Evolutionary conservation across 2,797 vertebrate species (phyloP), one percentile per base, ranked within the genome.

Genomic region (Valencia hispanica): DNA sequence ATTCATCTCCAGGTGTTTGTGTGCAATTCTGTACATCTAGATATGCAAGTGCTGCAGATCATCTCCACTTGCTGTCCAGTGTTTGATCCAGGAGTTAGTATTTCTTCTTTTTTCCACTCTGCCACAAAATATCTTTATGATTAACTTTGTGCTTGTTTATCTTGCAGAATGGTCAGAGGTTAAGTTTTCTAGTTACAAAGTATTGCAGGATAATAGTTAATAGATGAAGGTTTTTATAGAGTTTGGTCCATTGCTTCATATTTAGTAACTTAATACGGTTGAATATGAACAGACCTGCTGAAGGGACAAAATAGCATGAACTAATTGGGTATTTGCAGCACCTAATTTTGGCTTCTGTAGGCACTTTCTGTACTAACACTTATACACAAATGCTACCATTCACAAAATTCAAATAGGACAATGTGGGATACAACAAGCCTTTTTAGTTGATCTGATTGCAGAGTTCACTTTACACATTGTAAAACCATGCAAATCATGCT

Each of bases 51-150:
- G 59, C 68, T 80, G 41, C 77, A 43, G 34, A 82, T 70, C 68
- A 45, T 79, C 61, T 78, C 73, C 75, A 75, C 81, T 86, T 77
- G 75, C 77, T 82, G 78, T 83, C 74, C 77, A 78, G 55, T 82
- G 51, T 80, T 66, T 18, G 27, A 75, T 80, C 75, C 73, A 72
- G 18, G 34, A 88, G 84, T 84, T 72, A 34, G n/a, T 79, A 55
- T 72, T 73, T 68, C 71, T 30, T 72, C 45, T 79, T 25, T 48
- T 1, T 79, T 78, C 48, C 41, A 70, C 47, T 77, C 73, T 72
- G 82, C 87, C 91, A 86, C 84, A 70, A 88, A 83, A 87, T 83
- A 70, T 66, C 74, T 84, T 89, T 81, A 94, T 94, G 84, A 94
- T 94, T 93, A 94, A 94, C 93, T 73, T 48, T 4, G n/a, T 69